Conservation (phyloP, 2,888 invertebrate genomes). For the Diarsia rubi region DNA sequence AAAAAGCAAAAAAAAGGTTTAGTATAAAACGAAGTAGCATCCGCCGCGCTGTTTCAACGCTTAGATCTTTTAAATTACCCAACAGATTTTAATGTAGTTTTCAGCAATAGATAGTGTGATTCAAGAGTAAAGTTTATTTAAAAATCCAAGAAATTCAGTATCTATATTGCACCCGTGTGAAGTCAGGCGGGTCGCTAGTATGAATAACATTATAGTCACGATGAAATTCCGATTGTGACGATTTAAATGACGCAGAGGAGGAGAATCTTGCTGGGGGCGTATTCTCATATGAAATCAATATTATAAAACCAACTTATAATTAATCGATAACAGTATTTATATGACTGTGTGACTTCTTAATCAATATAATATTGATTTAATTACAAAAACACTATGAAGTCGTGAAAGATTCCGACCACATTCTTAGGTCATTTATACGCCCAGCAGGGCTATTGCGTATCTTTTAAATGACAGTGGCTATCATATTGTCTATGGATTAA, state of each 20-base stretch:
- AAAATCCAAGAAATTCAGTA: no score
- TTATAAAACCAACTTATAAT: slow-evolving; percentile 5
- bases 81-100: no score
- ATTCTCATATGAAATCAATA: slow-evolving; percentile 22
- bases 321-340: slow-evolving; percentile 6
- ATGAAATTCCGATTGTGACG: neutral
- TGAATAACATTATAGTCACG: neutral
- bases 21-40: no score
- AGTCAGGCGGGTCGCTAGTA: no score
- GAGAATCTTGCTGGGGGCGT: slow-evolving; percentile 31
- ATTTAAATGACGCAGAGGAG: slow-evolving; percentile 24
- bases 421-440: neutral
- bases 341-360: neutral
- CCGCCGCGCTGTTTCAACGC: no score
- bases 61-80: no score
- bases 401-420: neutral
- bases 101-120: no score
- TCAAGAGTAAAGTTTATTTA: no score
- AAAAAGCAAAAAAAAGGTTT: neutral
- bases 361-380: neutral
- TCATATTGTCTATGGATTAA: no score
- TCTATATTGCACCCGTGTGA: no score
- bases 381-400: neutral
- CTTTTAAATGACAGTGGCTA: no score
- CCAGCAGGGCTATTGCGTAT: no score